Evolutionary conservation across 1,140 invertebrate genomes (phyloP), one percentile per base, ranked within the genome.

Genomic region (Caerostris darwini): DNA sequence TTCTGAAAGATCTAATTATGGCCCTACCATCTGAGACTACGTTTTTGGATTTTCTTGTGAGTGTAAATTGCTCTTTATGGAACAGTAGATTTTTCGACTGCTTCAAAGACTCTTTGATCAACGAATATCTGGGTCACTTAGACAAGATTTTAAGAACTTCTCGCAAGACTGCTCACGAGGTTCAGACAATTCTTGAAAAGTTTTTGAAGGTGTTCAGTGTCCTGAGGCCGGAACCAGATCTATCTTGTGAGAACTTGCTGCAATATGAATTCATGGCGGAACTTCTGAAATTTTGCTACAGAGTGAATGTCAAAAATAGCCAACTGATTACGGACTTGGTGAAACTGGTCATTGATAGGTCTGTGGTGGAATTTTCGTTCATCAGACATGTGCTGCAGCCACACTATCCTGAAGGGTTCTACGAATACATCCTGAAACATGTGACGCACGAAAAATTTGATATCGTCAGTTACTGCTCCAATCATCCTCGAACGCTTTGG

Each of bases 261-360:
- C 91, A 86, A 17, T 93, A 93, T 12, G 91, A 93, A 64, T 87
- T 93, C 19, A 50, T 86, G 50, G 82, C 91, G 5, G 83, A 93
- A 14, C 53, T 87, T 14, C 50, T 93, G 14, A 56, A 93, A 10
- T 34, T 71, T 34, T 86, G 91, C 56, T 58, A 50, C 34, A 17
- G 53, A 54, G n/a, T 12, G 10, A 71, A 93, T 17, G 82, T 93
- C 5, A 53, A 86, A n/a, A 19, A 93, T 54, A 86, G 82, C 53
- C 82, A 14, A 1, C 17, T 93, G 54, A 34, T 93, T 10, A 53
- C 57, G 1, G 10, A 53, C 8, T 53, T 93, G 17, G 6, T 93
- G 3, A 93, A 69, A 50, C 12, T 59, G 7, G 57, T 83, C 14
- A 87, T 93, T 6, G 91, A 86, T 5, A 83, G 53, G n/a, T 58